These are phyloP conservation scores for Chymomyza caudatula DNA, from an alignment of 2,888 invertebrate species.

Conservation along the genomic window DNA sequence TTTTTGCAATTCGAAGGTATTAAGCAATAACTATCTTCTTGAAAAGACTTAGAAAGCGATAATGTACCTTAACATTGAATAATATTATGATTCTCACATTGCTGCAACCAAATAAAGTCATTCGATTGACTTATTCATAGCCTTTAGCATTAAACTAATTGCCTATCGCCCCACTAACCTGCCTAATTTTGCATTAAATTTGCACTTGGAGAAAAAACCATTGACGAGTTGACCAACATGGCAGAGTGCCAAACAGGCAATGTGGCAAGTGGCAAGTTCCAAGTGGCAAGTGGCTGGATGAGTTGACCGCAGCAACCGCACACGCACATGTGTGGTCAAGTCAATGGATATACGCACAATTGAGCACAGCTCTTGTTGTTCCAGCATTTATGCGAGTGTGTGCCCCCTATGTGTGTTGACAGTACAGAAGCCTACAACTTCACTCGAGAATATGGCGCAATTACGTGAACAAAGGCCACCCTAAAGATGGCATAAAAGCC, in stretches of 20 bases:
- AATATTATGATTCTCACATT: not conserved
- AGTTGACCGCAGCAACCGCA: constrained; percentile 36
- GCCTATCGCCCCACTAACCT: constrained; percentile 40
- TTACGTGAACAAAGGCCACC: constrained; percentile 39
- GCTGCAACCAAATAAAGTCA: constrained; percentile 21
- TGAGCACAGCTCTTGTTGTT: constrained; percentile 59
- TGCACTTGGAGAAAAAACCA: constrained; percentile 30
- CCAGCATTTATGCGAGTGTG: constrained; percentile 14
- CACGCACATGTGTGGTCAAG: constrained; percentile 32
- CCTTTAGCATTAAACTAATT: constrained; percentile 47
- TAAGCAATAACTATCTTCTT: no score
- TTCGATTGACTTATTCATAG: constrained; percentile 32
- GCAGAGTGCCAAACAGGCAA: not conserved
- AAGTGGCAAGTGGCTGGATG: constrained; percentile 4
- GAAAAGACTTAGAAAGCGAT: not conserved
- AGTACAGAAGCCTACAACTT: not conserved
- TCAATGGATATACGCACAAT: constrained; percentile 62
- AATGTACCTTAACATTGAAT: not conserved
- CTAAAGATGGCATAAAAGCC: not conserved
- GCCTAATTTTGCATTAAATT: constrained; percentile 66
- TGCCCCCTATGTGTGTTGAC: constrained; percentile 27
- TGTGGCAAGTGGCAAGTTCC: not conserved
- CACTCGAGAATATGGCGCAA: constrained; percentile 38
- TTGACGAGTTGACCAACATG: not conserved
- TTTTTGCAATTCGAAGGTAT: no score